These are phyloP conservation scores for Augochlorella aurata DNA, from an alignment of 2,888 invertebrate species.

Conservation along the genomic window DNA sequence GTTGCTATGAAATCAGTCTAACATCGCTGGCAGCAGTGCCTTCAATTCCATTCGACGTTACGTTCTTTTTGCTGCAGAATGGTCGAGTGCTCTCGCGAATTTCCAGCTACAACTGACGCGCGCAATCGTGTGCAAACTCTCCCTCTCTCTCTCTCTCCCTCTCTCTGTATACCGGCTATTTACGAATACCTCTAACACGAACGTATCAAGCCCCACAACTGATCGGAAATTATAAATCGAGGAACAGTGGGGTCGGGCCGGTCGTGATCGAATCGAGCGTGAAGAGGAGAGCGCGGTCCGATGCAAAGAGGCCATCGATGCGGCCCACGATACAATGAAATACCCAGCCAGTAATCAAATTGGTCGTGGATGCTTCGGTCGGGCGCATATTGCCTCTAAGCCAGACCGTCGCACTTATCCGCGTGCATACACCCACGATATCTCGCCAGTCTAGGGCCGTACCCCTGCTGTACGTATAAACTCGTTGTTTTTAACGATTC, in stretches of 20 bases:
- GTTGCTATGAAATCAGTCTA: no score
- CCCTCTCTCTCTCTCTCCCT: background rate
- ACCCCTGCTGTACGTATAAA: background rate
- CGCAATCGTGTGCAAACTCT: background rate
- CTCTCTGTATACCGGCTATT: background rate
- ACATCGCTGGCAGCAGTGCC: no score
- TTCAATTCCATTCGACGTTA: no score
- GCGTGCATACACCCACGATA: conserved; percentile 23
- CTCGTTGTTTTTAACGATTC: conserved; percentile 30
- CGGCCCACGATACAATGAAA: conserved; percentile 9
- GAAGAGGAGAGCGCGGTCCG: background rate
- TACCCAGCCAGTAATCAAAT: conserved; percentile 38
- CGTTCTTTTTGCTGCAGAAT: no score
- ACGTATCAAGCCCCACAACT: background rate
- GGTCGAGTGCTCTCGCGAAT: no score
- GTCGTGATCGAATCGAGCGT: background rate
- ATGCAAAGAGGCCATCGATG: conserved; percentile 8
- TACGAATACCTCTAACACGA: background rate
- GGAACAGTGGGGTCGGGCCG: background rate
- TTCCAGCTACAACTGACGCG: background rate
- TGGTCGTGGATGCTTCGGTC: conserved; percentile 23
- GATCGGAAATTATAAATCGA: conserved; percentile 37
- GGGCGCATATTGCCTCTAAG: conserved; percentile 40
- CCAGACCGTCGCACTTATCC: conserved; percentile 32
- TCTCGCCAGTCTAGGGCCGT: background rate